phyloP scores from a whole-genome alignment of 2,888 invertebrate species.

The Odontocerum albicorne region DNA sequence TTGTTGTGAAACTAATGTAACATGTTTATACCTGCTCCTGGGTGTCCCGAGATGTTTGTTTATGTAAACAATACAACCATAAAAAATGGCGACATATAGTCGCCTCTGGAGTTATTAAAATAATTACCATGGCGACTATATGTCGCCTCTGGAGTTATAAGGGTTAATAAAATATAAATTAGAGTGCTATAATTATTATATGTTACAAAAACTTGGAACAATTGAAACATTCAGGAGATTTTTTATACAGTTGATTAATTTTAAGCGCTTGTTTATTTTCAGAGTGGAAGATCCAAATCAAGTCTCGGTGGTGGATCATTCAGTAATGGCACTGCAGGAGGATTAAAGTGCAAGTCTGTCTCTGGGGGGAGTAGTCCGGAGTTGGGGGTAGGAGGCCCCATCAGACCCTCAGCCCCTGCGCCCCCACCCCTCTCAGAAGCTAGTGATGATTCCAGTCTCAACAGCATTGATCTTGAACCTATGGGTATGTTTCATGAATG shows the following conservation, averaged over 20 bases:
- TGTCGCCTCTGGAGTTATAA: too few species aligned
- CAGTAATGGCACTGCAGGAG: conserved; percentile 54
- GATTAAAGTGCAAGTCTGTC: conserved; percentile 60
- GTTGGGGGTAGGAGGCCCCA: conserved; percentile 56
- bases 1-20: too few species aligned
- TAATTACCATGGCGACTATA: too few species aligned
- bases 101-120: too few species aligned
- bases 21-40: too few species aligned
- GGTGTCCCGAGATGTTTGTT: too few species aligned
- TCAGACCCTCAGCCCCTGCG: conserved; percentile 47
- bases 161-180: too few species aligned
- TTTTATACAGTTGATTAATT: neutral
- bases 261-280: conserved; percentile 41
- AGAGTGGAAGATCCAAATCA: conserved; percentile 66
- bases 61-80: too few species aligned
- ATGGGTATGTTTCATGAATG: conserved; percentile 54
- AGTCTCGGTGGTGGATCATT: conserved; percentile 45
- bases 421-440: conserved; percentile 56
- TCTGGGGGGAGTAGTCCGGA: conserved; percentile 56
- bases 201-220: too few species aligned
- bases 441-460: conserved; percentile 90
- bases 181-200: too few species aligned
- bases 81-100: too few species aligned
- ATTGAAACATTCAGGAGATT: too few species aligned
- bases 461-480: conserved; percentile 85